Evolutionary conservation across 2,113 vertebrate genomes (phyloP), one percentile per base, ranked within the genome.

Genomic region (Guaruba guarouba): DNA sequence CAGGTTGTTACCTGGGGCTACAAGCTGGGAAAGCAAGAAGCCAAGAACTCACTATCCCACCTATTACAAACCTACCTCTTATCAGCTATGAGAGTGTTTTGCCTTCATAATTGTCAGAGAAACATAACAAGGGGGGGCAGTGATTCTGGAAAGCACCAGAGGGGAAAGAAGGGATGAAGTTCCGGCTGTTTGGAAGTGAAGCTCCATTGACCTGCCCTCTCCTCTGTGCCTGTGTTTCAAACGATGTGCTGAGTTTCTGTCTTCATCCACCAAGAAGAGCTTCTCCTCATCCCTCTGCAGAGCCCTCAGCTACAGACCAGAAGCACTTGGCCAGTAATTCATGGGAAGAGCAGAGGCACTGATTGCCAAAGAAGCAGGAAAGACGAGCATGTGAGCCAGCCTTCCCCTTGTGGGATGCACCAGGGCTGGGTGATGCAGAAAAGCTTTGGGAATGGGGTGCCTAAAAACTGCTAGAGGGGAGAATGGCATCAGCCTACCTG

Each of bases 101-200:
- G 51, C 20, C 63, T 43, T 73, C 29, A 3, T 0, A 46, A n/a
- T 0, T 62, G 62, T 19, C n/a, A 46, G 69, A 18, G 55, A 76
- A 23, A 46, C 66, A 20, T 4, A 51, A 19, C 20, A 10, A 44
- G 35, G 13, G 19, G 33, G 17, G 13, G 39, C 49, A 54, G 68
- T 2, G 68, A 57, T 1, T 11, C 67, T 68, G n/a, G 52, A 73
- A 59, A 28, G 87, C 74, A 76, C 29, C 78, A 6, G 33, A 66
- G 25, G 43, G 9, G 46, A 82, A 70, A 81, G 71, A 83, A 63
- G 2, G 3, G 79, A 69, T 8, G 69, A 11, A 76, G 48, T 4
- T 22, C 44, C 0, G 0, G 7, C 9, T 20, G 28, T 4, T 55
- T 24, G 68, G 7, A 9, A 24, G 28, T 5, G 29, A 51, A 82